These are phyloP conservation scores for Phlogophora meticulosa DNA, from an alignment of 2,888 invertebrate genomes.

Conservation along the genomic window DNA sequence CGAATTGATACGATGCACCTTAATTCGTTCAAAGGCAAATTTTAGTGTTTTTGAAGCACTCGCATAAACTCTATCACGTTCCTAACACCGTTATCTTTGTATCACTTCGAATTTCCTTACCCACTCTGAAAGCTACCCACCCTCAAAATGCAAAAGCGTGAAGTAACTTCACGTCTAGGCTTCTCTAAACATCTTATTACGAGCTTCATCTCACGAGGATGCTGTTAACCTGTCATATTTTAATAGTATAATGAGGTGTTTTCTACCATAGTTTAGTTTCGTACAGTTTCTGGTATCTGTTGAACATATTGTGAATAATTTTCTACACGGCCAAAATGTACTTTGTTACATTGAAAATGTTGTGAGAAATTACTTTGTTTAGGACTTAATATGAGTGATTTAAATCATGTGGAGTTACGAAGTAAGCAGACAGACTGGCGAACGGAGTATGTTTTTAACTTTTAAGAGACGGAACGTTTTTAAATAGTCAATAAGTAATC, in stretches of 20 bases:
- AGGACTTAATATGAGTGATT: too few relatives aligned
- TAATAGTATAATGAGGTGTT: slow-evolving; percentile 26
- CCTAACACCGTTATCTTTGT: too few relatives aligned
- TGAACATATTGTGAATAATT: slow-evolving; percentile 15
- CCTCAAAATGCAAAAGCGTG: slow-evolving; percentile 12
- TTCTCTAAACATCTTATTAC: slow-evolving; percentile 1
- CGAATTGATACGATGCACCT: too few relatives aligned
- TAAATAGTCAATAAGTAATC: too few relatives aligned
- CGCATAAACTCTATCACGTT: too few relatives aligned
- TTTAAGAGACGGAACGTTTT: too few relatives aligned
- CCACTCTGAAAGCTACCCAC: background rate
- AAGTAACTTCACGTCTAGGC: slow-evolving; percentile 20
- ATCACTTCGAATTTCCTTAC: too few relatives aligned
- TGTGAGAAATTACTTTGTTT: slow-evolving; percentile 3
- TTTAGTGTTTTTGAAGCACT: too few relatives aligned
- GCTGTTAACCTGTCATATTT: slow-evolving; percentile 28
- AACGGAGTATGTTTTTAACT: too few relatives aligned
- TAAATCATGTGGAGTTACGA: too few relatives aligned
- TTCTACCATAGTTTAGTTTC: background rate
- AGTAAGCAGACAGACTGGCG: too few relatives aligned
- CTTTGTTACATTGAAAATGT: slow-evolving; percentile 1
- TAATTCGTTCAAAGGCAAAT: too few relatives aligned
- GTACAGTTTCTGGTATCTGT: background rate
- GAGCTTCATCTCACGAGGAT: slow-evolving; percentile 19
- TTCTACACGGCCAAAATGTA: background rate